Conservation (phyloP, 2,113 vertebrate genomes). For the Ceyx margarethae region DNA sequence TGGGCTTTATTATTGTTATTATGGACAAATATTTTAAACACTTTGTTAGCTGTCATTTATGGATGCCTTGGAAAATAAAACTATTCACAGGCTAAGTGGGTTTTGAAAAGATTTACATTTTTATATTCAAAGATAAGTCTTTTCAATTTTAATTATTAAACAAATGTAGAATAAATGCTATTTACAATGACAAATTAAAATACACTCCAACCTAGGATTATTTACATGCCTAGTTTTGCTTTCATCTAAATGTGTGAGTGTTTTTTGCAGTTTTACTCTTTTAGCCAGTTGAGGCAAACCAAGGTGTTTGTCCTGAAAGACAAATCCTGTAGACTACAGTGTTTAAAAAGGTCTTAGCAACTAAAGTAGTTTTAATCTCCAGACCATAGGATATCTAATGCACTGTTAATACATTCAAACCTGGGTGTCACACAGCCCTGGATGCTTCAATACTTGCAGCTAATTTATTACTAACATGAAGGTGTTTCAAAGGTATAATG, state of each 20-base stretch:
- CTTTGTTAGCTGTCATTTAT: background rate
- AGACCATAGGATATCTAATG: background rate
- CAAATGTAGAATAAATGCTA: background rate
- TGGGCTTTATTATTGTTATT: background rate
- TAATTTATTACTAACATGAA: background rate
- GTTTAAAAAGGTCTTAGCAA: background rate
- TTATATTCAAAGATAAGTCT: background rate
- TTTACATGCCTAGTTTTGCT: background rate
- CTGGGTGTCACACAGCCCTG: background rate
- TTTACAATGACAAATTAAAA: background rate
- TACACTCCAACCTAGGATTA: background rate
- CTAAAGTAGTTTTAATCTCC: background rate
- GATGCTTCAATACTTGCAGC: background rate
- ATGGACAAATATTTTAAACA: background rate
- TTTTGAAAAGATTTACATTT: background rate
- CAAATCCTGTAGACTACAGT: background rate
- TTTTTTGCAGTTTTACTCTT: background rate
- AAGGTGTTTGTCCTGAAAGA: background rate
- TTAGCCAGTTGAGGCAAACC: background rate
- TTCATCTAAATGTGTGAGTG: background rate
- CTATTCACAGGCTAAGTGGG: background rate
- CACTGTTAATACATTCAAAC: background rate
- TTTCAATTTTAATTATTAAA: background rate
- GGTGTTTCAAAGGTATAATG: background rate
- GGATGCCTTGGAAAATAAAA: background rate